These are phyloP conservation scores for Haliclona indistincta DNA, from an alignment of 37 sponge, comb jelly and placozoan genomes.

Conservation along the genomic window DNA sequence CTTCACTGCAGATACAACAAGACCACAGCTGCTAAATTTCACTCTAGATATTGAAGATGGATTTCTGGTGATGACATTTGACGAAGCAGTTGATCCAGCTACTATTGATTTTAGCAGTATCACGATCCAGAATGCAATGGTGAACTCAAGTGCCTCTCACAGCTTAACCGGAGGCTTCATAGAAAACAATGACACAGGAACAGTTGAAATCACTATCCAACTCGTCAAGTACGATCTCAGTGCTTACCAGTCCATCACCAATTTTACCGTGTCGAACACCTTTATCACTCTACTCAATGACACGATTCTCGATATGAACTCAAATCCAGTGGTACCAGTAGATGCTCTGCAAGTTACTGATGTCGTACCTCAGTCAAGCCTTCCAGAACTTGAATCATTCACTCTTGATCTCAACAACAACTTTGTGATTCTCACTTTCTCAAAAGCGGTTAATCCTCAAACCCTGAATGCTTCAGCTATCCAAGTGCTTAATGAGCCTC, in stretches of 20 bases:
- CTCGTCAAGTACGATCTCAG: conserved; percentile 54
- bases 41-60: conserved; percentile 69
- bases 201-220: conserved; percentile 11
- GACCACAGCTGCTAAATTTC: conserved; percentile 61
- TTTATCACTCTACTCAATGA: conserved; percentile 45
- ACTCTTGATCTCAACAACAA: conserved; percentile 82
- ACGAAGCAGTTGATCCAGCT: conserved; percentile 76
- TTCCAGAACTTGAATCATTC: conserved; percentile 65
- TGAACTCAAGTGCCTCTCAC: not conserved
- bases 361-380: conserved; percentile 34
- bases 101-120: conserved; percentile 42
- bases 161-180: conserved; percentile 27
- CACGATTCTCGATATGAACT: conserved; percentile 67
- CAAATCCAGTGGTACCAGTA: conserved; percentile 42
- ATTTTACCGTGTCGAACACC: conserved; percentile 49
- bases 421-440: conserved; percentile 70
- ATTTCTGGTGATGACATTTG: conserved; percentile 53
- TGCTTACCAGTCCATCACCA: conserved; percentile 62
- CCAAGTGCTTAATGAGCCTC: conserved; percentile 33
- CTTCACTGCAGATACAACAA: conserved; percentile 61
- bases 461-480: conserved; percentile 58
- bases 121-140: conserved; percentile 52
- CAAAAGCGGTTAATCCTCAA: conserved; percentile 66
- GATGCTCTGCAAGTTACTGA: conserved; percentile 38
- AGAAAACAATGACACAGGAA: conserved; percentile 35